A percentile compares a stretch with the other conserved stretches of the same genome.
Evolutionary conservation across 2,113 vertebrate species (phyloP).

Genomic region (Butorides virescens): DNA sequence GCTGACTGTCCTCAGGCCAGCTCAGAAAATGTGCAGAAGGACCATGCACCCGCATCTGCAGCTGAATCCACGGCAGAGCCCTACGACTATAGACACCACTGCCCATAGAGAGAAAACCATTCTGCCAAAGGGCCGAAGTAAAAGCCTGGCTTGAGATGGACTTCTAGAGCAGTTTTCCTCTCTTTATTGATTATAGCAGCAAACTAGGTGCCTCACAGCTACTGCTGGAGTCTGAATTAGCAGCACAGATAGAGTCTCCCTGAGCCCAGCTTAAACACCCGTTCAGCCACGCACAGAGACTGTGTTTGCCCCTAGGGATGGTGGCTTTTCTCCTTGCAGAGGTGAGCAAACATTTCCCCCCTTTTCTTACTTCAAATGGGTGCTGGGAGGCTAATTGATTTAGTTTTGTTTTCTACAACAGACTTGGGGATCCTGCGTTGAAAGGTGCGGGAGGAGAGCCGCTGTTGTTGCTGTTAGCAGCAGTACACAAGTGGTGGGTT

Average conservation of each 20-base stretch:
- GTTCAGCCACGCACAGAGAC: accelerated
- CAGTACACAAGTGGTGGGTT: background rate
- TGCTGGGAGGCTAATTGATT: background rate
- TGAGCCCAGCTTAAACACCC: background rate
- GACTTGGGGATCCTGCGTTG: background rate
- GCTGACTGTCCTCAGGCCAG: background rate
- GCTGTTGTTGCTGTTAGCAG: background rate
- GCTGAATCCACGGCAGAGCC: background rate
- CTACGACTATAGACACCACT: accelerated
- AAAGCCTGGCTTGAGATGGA: background rate
- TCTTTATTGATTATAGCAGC: background rate
- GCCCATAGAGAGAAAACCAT: background rate
- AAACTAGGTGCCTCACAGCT: background rate
- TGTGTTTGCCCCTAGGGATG: background rate
- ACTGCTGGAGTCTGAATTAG: background rate
- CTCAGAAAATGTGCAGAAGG: background rate
- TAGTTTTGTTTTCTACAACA: background rate
- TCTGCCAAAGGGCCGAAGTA: background rate
- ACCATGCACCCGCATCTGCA: accelerated
- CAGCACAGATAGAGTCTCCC: background rate
- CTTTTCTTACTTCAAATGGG: background rate
- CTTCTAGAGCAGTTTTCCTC: background rate
- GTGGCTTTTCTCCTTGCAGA: background rate
- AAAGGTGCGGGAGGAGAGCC: background rate
- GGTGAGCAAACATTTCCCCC: background rate